Evolutionary conservation across 2,888 invertebrate species (phyloP).

Genomic region (Dicycla oo): DNA sequence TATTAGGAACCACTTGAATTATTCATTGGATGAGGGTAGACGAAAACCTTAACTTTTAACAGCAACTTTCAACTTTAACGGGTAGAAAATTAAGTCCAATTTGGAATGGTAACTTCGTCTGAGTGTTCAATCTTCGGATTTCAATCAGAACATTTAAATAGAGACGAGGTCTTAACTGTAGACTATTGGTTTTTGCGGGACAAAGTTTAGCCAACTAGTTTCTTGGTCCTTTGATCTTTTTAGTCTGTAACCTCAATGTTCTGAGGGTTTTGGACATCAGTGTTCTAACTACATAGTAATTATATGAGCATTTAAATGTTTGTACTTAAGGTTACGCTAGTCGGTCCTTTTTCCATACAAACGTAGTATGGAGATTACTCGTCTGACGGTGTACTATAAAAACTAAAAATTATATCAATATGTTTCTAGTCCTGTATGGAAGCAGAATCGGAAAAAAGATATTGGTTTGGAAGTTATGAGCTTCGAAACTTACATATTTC

Average conservation of each 20-base stretch:
- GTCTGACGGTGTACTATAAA: no score
- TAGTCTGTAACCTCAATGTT: slow-evolving; percentile 33
- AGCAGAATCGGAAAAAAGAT: no score
- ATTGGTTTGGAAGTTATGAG: no score
- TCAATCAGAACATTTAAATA: slow-evolving; percentile 78
- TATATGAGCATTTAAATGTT: slow-evolving; percentile 1
- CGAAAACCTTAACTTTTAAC: slow-evolving; percentile 77
- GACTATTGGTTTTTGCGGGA: slow-evolving; percentile 71
- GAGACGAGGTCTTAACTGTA: slow-evolving; percentile 72
- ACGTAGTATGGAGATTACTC: no score
- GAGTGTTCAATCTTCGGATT: slow-evolving; percentile 70
- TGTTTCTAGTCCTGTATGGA: no score
- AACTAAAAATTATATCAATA: no score
- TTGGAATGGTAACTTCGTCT: slow-evolving; percentile 60
- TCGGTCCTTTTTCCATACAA: no score
- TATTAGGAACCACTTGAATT: slow-evolving; percentile 88
- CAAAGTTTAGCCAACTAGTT: slow-evolving; percentile 63
- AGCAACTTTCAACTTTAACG: slow-evolving; percentile 79
- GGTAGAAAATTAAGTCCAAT: slow-evolving; percentile 68
- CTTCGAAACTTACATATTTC: no score
- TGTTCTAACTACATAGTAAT: no score
- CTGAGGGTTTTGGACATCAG: slow-evolving; percentile 4
- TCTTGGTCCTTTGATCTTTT: slow-evolving; percentile 54
- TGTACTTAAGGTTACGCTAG: background rate
- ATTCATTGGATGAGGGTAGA: slow-evolving; percentile 87